Evolutionary conservation across 2,888 invertebrate species (phyloP).

Genomic region (Mantis religiosa): DNA sequence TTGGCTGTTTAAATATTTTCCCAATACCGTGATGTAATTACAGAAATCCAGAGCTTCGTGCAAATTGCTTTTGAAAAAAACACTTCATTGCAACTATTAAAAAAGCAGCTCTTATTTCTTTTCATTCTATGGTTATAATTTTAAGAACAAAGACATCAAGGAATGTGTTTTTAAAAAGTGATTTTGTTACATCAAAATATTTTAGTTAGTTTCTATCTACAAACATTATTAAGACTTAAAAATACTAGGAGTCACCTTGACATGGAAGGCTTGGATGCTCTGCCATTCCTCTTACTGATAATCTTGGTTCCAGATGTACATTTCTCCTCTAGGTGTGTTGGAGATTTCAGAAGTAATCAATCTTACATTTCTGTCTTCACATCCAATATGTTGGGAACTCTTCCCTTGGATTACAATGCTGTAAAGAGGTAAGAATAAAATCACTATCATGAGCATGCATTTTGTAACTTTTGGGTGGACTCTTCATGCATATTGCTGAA

Average conservation of each 20-base stretch:
- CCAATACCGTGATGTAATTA: neutral
- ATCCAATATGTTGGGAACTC: neutral
- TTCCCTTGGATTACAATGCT: neutral
- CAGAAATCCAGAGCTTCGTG: neutral
- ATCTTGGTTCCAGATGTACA: neutral
- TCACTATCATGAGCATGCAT: neutral
- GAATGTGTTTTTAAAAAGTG: neutral
- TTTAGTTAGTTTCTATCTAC: conserved; percentile 13
- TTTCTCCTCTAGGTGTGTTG: neutral
- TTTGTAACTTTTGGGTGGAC: neutral
- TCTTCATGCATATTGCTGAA: neutral
- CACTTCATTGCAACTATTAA: neutral
- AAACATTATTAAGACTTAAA: conserved; percentile 15
- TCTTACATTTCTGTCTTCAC: neutral
- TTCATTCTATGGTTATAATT: neutral
- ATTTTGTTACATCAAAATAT: conserved; percentile 8
- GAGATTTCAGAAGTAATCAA: neutral
- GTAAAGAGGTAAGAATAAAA: neutral
- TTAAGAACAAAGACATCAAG: neutral
- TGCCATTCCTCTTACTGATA: neutral
- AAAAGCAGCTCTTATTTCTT: neutral
- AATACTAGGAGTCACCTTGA: neutral
- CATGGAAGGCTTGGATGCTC: neutral
- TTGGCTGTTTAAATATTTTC: neutral
- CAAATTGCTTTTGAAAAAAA: neutral